Conservation (phyloP, 2,888 invertebrate species). For the Sphinx pinastri region DNA sequence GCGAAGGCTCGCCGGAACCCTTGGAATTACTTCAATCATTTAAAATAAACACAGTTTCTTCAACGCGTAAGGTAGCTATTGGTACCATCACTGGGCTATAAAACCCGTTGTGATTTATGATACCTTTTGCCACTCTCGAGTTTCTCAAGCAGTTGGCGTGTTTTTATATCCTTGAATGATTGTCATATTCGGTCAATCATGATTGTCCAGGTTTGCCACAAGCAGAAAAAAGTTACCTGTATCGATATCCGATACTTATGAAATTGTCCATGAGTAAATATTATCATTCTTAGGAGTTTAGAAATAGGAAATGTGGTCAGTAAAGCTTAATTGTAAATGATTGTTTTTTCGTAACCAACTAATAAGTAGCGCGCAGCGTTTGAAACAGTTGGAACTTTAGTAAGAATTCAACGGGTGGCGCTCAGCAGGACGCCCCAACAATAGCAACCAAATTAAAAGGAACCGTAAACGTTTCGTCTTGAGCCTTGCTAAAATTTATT, state of each 20-base stretch:
- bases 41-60: slow-evolving; percentile 75
- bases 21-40: slow-evolving; percentile 71
- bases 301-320: not conserved
- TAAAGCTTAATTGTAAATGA: slow-evolving; percentile 56
- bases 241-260: not conserved
- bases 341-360: slow-evolving; percentile 74
- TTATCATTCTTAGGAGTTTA: slow-evolving; percentile 29
- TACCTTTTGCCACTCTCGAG: slow-evolving; percentile 48
- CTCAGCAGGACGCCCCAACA: slow-evolving; percentile 80
- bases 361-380: slow-evolving; percentile 78
- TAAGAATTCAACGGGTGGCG: slow-evolving; percentile 73
- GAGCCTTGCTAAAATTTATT: slow-evolving; percentile 83
- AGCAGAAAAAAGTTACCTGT: not conserved
- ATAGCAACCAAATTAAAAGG: slow-evolving; percentile 83
- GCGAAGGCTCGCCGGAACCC: slow-evolving; percentile 54
- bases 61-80: slow-evolving; percentile 65
- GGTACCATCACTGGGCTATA: slow-evolving; percentile 55
- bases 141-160: slow-evolving; percentile 58
- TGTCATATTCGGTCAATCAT: not conserved
- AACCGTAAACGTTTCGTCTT: slow-evolving; percentile 82
- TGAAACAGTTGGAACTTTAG: slow-evolving; percentile 79
- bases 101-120: slow-evolving; percentile 70
- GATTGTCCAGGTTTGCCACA: not conserved
- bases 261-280: not conserved
- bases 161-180: not conserved